Percentiles rank a stretch among this genome's conserved stretches.
phyloP scores from a whole-genome alignment of 2,888 invertebrate species.

The Phasia obesa region DNA sequence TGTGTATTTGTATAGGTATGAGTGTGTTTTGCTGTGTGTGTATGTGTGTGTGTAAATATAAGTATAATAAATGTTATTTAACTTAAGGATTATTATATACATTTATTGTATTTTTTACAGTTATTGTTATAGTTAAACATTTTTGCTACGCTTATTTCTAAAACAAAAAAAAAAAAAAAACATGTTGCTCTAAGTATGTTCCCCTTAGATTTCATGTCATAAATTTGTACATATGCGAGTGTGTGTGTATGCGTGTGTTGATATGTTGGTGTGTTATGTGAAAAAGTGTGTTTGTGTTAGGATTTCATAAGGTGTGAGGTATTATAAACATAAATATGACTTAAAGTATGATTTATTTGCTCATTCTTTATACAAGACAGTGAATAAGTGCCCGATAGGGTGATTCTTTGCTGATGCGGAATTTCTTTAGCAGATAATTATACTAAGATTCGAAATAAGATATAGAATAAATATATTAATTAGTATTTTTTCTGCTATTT shows the following conservation, averaged over 20 bases:
- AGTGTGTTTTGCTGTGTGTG: neutral
- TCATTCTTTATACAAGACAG: neutral
- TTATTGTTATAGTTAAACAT: slow-evolving; percentile 58
- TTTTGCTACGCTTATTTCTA: slow-evolving; percentile 47
- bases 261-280: neutral
- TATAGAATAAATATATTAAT: too few relatives aligned
- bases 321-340: slow-evolving; percentile 52
- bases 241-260: neutral
- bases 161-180: too few relatives aligned
- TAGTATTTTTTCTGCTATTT: too few relatives aligned
- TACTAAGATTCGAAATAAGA: too few relatives aligned
- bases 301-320: slow-evolving; percentile 46
- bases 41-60: neutral
- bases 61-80: slow-evolving; percentile 59
- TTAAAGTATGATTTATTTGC: slow-evolving; percentile 53
- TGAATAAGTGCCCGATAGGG: neutral
- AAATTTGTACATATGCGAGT: neutral
- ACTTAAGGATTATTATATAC: slow-evolving; percentile 59
- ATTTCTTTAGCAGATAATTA: too few relatives aligned
- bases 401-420: neutral
- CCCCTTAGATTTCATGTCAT: neutral
- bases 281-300: neutral
- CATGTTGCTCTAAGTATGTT: slow-evolving; percentile 55
- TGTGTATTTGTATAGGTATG: neutral
- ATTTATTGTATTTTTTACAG: slow-evolving; percentile 55